Evolutionary conservation across 2,113 vertebrate genomes (phyloP).

Genomic region (Tyrannus savana): DNA sequence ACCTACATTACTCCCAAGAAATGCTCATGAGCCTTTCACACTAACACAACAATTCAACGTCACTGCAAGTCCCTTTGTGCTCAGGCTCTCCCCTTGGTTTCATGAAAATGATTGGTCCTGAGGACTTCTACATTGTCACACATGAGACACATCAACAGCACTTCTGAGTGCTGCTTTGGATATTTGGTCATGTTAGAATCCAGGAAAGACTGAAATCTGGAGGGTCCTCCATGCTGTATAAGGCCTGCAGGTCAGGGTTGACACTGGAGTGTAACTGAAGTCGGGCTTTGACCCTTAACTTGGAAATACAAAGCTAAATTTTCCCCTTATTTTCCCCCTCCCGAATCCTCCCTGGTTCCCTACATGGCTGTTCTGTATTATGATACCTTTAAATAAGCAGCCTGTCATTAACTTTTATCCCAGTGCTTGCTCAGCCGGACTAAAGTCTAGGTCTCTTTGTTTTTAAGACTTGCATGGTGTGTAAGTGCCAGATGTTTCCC

Average conservation of each 20-base stretch:
- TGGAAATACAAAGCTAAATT: slow-evolving; percentile 48
- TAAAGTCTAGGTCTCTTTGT: slow-evolving; percentile 66
- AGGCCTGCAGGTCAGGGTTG: background rate
- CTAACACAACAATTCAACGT: background rate
- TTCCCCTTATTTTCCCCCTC: slow-evolving; percentile 21
- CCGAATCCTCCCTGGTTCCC: slow-evolving; percentile 18
- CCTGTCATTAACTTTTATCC: slow-evolving; percentile 75
- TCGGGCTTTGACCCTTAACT: slow-evolving; percentile 41
- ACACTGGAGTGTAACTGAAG: background rate
- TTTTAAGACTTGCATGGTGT: slow-evolving; percentile 68
- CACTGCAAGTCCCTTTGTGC: background rate
- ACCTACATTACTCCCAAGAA: background rate
- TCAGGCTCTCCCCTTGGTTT: background rate
- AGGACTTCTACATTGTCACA: background rate
- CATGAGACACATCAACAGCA: background rate
- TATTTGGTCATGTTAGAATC: background rate
- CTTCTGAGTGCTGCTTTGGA: background rate
- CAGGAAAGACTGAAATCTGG: background rate
- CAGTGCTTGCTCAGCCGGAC: slow-evolving; percentile 72
- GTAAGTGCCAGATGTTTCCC: slow-evolving; percentile 76
- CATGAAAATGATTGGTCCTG: background rate
- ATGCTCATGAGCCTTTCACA: background rate
- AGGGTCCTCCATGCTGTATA: background rate
- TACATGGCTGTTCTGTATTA: slow-evolving; percentile 69
- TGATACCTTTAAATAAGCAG: slow-evolving; percentile 75